Conservation (phyloP, 1,140 invertebrate genomes). For the Pseudobourletiella spinata region DNA sequence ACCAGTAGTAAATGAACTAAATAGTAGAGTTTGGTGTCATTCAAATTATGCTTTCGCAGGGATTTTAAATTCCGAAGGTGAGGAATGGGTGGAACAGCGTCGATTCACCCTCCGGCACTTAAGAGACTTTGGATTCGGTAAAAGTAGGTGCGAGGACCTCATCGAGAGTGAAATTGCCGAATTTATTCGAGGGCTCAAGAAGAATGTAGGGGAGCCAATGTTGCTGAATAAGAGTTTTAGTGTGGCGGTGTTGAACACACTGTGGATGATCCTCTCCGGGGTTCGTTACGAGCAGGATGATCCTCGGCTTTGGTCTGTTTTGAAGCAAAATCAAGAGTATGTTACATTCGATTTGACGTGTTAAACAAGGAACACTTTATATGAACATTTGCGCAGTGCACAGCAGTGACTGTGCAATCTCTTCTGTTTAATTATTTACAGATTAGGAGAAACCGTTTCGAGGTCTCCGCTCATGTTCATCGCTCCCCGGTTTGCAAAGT, state of each 20-base stretch:
- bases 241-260: not conserved
- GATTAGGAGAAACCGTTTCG: not conserved
- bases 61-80: not conserved
- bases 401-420: not conserved
- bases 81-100: conserved; percentile 3
- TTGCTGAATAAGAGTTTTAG: not conserved
- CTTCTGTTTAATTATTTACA: not conserved
- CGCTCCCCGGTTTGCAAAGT: not conserved
- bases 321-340: not conserved
- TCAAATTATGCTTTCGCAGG: too few species aligned
- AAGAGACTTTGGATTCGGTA: conserved; percentile 10
- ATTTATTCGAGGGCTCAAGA: not conserved
- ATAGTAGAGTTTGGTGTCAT: too few species aligned
- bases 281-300: not conserved
- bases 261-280: not conserved
- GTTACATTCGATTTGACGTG: not conserved
- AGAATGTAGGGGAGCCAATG: not conserved
- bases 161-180: not conserved
- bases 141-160: not conserved
- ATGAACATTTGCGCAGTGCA: not conserved
- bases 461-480: not conserved
- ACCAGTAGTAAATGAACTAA: too few species aligned
- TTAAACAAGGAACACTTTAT: too few species aligned
- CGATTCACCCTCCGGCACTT: conserved; percentile 3
- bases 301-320: not conserved